These are phyloP conservation scores for Esox masquinongy DNA, from an alignment of 2,797 vertebrate species.

Conservation along the genomic window DNA sequence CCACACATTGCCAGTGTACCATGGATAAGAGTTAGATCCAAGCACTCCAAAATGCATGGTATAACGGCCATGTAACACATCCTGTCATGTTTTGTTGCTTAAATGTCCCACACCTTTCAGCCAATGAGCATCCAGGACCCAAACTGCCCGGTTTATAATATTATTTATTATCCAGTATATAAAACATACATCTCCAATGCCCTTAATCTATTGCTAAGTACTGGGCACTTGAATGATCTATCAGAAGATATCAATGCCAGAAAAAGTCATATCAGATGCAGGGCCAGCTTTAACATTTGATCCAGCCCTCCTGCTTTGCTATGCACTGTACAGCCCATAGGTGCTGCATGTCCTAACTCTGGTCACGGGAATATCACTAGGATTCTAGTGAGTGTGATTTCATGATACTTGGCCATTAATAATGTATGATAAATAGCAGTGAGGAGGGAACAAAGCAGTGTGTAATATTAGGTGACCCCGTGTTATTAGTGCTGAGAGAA, in stretches of 20 bases:
- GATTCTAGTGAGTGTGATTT: constrained; percentile 60
- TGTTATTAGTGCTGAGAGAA: constrained; percentile 75
- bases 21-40: too few species aligned
- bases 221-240: background rate
- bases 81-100: too few species aligned
- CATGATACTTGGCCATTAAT: constrained; percentile 64
- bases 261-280: background rate
- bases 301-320: background rate
- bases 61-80: too few species aligned
- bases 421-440: constrained; percentile 72
- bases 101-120: too few species aligned
- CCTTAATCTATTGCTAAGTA: background rate
- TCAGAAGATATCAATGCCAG: background rate
- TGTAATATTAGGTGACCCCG: constrained; percentile 72
- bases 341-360: constrained; percentile 52
- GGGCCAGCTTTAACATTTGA: background rate
- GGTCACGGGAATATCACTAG: constrained; percentile 57
- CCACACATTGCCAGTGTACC: too few species aligned
- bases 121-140: background rate
- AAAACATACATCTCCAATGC: background rate
- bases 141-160: background rate
- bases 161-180: background rate
- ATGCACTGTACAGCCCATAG: constrained; percentile 33
- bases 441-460: constrained; percentile 70
- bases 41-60: too few species aligned